Evolutionary conservation across 2,113 vertebrate genomes (phyloP), one percentile per base, ranked within the genome.

Genomic region (Tricholaema leucomelas): DNA sequence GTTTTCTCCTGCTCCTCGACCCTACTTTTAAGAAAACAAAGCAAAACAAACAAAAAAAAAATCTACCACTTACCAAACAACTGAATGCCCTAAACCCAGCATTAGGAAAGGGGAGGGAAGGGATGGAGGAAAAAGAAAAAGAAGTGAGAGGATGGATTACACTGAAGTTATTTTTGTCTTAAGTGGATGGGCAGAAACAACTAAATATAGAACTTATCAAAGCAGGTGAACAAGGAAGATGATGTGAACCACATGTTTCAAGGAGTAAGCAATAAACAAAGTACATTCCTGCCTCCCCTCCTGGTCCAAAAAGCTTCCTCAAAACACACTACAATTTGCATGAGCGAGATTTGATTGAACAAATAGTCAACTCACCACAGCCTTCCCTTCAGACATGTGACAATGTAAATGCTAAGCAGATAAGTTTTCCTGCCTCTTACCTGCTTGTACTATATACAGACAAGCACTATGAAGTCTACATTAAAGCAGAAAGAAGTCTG

Each of bases 161-260:
- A 96, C 42, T 48, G 2, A 83, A 93, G 89, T 85, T 96, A 96
- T 96, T 96, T 96, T 94, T 81, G 85, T 91, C 87, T 44, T 61
- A 95, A 95, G 92, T 96, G 69, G 86, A 92, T 61, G 16, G 85
- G 58, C 79, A 91, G 81, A 80, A 61, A 83, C 72, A 69, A 87
- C 87, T 96, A 96, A 94, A 93, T 91, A 94, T 89, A 95, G 89
- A 87, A 61, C 91, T 95, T 85, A 91, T 76, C 72, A 87, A 96
- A 82, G 81, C 96, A 96, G 92, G 94, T 96, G 95, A 96, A 91
- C 75, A 81, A 78, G 75, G 84, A 92, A 93, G 72, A 91, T 50
- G 27, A 85, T 81, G 87, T 31, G 64, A 89, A 35, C 27, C 24
- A 16, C 79, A 55, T 33, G 23, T 81, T 89, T 50, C 61, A 56